A percentile compares a stretch with the other conserved stretches of the same genome.
Conservation (phyloP, 2,888 invertebrate species). For the Psylliodes chrysocephalus region DNA sequence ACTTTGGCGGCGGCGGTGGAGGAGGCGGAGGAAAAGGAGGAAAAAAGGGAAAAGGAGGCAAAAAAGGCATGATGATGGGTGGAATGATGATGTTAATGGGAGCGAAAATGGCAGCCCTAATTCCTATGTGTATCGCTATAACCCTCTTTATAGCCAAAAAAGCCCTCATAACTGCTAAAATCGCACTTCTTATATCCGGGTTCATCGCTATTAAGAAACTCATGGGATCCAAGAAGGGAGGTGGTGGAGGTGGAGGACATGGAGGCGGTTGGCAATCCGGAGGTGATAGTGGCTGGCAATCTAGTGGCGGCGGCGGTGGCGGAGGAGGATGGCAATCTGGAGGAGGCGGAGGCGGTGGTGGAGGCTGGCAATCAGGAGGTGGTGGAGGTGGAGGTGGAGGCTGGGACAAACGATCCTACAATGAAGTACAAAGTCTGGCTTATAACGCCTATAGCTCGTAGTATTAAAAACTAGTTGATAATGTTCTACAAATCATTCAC, state of each 20-base stretch:
- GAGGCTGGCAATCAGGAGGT: background rate
- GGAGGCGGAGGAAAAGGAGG: background rate
- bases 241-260: conserved; percentile 63
- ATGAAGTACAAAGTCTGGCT: conserved; percentile 74
- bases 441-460: conserved; percentile 75
- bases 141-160: conserved; percentile 85
- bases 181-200: conserved; percentile 81
- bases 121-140: conserved; percentile 82
- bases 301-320: too few species aligned
- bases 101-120: conserved; percentile 84
- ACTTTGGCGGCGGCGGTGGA: background rate
- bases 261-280: conserved; percentile 67
- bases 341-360: too few species aligned
- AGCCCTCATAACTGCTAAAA: conserved; percentile 82
- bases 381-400: conserved; percentile 60
- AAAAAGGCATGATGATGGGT: conserved; percentile 79
- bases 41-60: too few species aligned
- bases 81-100: conserved; percentile 91
- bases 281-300: conserved; percentile 66
- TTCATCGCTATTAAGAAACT: conserved; percentile 87
- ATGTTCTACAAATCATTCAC: too few species aligned
- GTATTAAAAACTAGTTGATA: conserved; percentile 51
- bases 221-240: conserved; percentile 74
- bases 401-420: conserved; percentile 78
- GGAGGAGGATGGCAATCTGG: too few species aligned